Percentiles rank a stretch among this genome's conserved stretches.
Conservation (phyloP, 2,797 vertebrate genomes). For the Enteromius viviparus region DNA sequence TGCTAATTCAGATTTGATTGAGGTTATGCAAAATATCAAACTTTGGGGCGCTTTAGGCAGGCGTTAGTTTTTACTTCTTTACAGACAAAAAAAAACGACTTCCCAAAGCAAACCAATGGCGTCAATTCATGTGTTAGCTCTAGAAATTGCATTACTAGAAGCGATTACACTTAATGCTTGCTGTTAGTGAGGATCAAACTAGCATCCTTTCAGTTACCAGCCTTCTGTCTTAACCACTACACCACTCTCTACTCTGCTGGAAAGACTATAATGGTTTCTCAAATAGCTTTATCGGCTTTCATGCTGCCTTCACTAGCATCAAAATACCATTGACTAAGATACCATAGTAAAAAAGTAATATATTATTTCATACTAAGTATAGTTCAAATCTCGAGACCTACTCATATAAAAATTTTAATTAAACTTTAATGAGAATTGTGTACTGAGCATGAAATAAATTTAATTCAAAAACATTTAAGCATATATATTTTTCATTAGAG, state of each 20-base stretch:
- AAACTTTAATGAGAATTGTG: too few species aligned
- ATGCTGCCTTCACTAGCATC: not conserved
- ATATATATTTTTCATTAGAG: too few species aligned
- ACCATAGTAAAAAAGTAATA: too few species aligned
- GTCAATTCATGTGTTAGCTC: not conserved
- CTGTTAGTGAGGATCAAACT: not conserved
- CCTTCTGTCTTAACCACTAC: not conserved
- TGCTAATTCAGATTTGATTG: constrained; percentile 48
- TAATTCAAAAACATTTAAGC: too few species aligned
- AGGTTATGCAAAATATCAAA: constrained; percentile 48
- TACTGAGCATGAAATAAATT: too few species aligned
- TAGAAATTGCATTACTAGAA: not conserved
- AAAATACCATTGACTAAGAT: not conserved
- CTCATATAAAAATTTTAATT: too few species aligned
- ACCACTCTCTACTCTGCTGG: not conserved
- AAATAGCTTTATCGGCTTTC: not conserved
- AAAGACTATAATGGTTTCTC: not conserved
- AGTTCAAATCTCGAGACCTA: too few species aligned
- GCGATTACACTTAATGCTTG: not conserved
- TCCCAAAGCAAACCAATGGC: not conserved
- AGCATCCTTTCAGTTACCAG: not conserved
- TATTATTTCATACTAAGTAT: too few species aligned
- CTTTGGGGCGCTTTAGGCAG: constrained; percentile 25
- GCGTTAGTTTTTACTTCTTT: constrained; percentile 39
- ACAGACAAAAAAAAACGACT: not conserved